phyloP scores from a whole-genome alignment of 2,113 vertebrate genomes.

The Catharus bicknelli region DNA sequence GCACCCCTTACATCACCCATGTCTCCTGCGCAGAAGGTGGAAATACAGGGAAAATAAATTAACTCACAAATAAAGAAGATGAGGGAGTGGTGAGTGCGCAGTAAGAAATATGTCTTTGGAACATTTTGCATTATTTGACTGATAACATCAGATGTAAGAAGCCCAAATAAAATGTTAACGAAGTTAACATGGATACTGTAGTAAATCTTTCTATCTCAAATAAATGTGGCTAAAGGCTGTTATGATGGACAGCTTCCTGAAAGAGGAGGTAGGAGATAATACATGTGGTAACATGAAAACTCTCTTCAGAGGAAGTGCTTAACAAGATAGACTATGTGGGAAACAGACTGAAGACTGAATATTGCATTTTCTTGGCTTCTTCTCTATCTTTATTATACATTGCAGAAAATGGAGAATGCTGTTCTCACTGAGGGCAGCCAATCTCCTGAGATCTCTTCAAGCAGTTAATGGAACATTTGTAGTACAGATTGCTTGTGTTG shows the following conservation, averaged over 20 bases:
- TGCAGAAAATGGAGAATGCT: neutral
- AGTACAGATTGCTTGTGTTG: neutral
- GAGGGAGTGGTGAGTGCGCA: fast-evolving
- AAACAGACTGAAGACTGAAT: neutral
- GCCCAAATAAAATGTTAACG: neutral
- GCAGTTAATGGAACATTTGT: neutral
- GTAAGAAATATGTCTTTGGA: neutral
- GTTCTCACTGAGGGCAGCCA: neutral
- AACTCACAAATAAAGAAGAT: neutral
- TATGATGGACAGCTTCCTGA: neutral
- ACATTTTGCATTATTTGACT: neutral
- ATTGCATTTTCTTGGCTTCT: neutral
- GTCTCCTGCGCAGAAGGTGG: neutral
- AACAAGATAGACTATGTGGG: neutral
- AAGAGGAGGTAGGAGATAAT: neutral
- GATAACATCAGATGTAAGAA: neutral
- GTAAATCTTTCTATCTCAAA: neutral
- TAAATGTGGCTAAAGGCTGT: neutral
- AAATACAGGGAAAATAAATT: neutral
- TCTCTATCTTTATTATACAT: neutral
- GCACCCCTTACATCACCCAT: neutral
- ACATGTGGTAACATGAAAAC: neutral
- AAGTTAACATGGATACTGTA: neutral
- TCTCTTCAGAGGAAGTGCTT: neutral
- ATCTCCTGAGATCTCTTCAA: neutral